A percentile compares a stretch with the other conserved stretches of the same genome.
Evolutionary conservation across 2,888 invertebrate genomes (phyloP).

Genomic region (Zelleria hepariella): DNA sequence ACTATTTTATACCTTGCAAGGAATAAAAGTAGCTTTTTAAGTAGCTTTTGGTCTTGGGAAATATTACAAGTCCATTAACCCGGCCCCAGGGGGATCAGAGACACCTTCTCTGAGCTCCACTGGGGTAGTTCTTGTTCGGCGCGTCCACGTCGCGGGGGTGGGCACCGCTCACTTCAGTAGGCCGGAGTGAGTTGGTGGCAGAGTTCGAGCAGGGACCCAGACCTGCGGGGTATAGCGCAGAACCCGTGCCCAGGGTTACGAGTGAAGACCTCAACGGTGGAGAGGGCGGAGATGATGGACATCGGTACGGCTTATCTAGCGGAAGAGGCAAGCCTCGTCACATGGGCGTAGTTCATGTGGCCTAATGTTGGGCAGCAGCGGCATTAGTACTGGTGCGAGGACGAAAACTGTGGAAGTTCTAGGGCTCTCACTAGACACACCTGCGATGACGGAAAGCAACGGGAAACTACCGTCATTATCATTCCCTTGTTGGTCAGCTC

Average conservation of each 20-base stretch:
- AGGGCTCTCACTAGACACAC: not conserved
- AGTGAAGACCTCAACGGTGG: conserved; percentile 15
- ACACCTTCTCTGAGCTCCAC: not conserved
- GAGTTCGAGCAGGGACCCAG: conserved; percentile 7
- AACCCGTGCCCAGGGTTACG: conserved; percentile 17
- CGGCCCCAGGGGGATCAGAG: conserved; percentile 1
- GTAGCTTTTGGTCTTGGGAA: no score
- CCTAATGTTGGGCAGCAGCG: not conserved
- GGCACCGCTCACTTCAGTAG: conserved; percentile 4
- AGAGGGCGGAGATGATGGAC: conserved; percentile 8
- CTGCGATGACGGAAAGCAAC: conserved; percentile 1
- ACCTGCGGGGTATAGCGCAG: conserved; percentile 15
- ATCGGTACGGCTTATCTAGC: conserved; percentile 11
- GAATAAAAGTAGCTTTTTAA: no score
- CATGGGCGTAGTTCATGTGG: no score
- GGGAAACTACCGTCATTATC: not conserved
- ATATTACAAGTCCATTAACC: no score
- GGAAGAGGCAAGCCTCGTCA: conserved; percentile 10
- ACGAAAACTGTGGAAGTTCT: not conserved
- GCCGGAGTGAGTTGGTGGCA: not conserved
- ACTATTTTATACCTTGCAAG: no score
- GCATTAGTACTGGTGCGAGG: not conserved
- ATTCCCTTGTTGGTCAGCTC: not conserved
- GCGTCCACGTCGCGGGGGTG: conserved; percentile 6
- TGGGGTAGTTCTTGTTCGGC: conserved; percentile 1